These are phyloP conservation scores for Apogon talboti DNA, from an alignment of 2,797 vertebrate species.

Conservation along the genomic window DNA sequence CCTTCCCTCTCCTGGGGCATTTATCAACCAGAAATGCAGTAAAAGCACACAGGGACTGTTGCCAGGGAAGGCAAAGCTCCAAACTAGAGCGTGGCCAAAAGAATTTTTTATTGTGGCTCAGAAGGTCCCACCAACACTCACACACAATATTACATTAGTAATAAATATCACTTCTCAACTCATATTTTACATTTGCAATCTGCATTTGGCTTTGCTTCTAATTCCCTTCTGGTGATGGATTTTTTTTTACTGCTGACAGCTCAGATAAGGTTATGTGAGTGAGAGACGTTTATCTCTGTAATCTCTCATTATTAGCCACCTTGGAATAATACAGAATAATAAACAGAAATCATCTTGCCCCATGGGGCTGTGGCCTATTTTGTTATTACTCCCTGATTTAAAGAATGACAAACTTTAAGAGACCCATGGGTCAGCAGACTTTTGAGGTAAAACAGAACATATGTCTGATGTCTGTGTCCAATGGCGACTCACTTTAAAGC, in stretches of 20 bases:
- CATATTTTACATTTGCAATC: constrained; percentile 50
- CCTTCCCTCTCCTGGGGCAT: constrained; percentile 42
- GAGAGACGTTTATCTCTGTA: constrained; percentile 48
- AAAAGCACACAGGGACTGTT: constrained; percentile 31
- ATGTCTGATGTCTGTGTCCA: constrained; percentile 38
- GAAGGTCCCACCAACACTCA: constrained; percentile 44
- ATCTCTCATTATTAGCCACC: constrained; percentile 56
- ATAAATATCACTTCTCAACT: constrained; percentile 47
- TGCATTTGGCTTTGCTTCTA: constrained; percentile 45
- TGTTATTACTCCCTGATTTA: constrained; percentile 41
- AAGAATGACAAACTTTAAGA: constrained; percentile 41
- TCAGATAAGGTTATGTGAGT: constrained; percentile 48
- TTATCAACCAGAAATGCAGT: constrained; percentile 55
- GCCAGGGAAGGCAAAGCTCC: constrained; percentile 55
- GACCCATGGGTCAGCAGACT: constrained; percentile 38
- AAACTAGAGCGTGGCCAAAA: constrained; percentile 50
- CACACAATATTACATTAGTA: constrained; percentile 38
- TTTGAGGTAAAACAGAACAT: constrained; percentile 61
- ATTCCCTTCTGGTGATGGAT: constrained; percentile 40
- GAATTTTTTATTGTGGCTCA: constrained; percentile 48
- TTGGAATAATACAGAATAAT: constrained; percentile 27
- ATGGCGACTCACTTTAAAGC: constrained; percentile 15
- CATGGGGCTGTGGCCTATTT: constrained; percentile 29
- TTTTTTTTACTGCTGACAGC: constrained; percentile 46
- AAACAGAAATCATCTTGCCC: constrained; percentile 48